These are phyloP conservation scores for Drosophila quadrilineata DNA, from an alignment of 1,140 invertebrate species.

Conservation along the genomic window DNA sequence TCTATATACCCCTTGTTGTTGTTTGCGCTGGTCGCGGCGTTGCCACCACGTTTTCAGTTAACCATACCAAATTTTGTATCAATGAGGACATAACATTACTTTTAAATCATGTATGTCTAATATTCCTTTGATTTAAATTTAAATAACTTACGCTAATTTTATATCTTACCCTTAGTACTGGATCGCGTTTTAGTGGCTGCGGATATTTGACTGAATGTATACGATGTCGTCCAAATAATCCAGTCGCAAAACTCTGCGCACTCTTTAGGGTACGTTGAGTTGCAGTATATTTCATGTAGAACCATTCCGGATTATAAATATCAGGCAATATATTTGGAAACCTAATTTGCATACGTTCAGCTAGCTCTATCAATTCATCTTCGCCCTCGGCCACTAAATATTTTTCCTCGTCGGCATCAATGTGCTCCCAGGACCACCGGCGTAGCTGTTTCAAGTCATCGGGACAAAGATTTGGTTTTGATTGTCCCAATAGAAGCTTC, in stretches of 20 bases:
- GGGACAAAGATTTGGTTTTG: slow-evolving; percentile 50
- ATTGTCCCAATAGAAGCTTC: slow-evolving; percentile 81
- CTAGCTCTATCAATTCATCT: slow-evolving; percentile 86
- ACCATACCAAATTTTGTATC: not conserved
- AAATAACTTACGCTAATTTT: not conserved
- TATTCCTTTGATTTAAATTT: not conserved
- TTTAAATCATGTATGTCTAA: not conserved
- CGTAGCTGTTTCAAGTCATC: slow-evolving; percentile 81
- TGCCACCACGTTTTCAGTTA: slow-evolving; percentile 10
- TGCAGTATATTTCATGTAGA: slow-evolving; percentile 88
- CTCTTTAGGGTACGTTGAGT: slow-evolving; percentile 88
- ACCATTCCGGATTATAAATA: slow-evolving; percentile 83
- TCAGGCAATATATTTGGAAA: slow-evolving; percentile 85
- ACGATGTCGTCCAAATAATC: slow-evolving; percentile 86
- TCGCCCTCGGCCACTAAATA: slow-evolving; percentile 86
- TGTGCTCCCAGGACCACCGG: slow-evolving; percentile 82
- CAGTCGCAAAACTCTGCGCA: slow-evolving; percentile 87
- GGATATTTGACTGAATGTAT: slow-evolving; percentile 85
- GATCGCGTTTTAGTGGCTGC: slow-evolving; percentile 85
- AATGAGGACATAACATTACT: slow-evolving; percentile 9
- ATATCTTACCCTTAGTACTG: slow-evolving; percentile 86
- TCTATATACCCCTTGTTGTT: not conserved
- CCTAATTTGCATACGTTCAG: slow-evolving; percentile 85
- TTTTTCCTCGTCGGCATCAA: slow-evolving; percentile 82
- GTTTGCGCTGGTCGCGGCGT: not conserved